Conservation (phyloP, 1,140 invertebrate genomes). For the Drosophila repletoides region DNA sequence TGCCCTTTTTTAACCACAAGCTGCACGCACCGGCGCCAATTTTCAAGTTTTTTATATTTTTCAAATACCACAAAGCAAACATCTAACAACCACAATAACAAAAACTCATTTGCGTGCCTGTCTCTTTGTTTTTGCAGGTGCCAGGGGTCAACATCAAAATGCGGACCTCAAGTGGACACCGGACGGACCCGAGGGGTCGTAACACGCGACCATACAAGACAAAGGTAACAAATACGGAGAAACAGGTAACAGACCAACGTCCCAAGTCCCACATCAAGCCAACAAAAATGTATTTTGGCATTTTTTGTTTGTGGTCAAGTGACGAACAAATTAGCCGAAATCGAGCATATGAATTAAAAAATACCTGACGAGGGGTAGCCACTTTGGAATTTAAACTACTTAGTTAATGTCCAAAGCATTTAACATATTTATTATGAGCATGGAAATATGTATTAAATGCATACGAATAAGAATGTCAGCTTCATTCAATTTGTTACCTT, state of each 20-base stretch:
- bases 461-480: background rate
- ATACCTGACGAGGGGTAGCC: slow-evolving; percentile 40
- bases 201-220: slow-evolving; percentile 20
- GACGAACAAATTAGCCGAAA: slow-evolving; percentile 76
- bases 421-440: slow-evolving; percentile 7
- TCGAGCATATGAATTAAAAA: slow-evolving; percentile 65
- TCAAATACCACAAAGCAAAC: slow-evolving; percentile 15
- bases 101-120: slow-evolving; percentile 39
- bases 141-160: slow-evolving; percentile 25
- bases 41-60: slow-evolving; percentile 11
- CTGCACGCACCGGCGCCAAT: slow-evolving; percentile 61
- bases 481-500: too few species aligned
- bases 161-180: slow-evolving; percentile 7
- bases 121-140: slow-evolving; percentile 41
- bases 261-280: slow-evolving; percentile 12
- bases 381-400: slow-evolving; percentile 23
- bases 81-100: slow-evolving; percentile 12
- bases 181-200: background rate
- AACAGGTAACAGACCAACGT: slow-evolving; percentile 8
- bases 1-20: slow-evolving; percentile 35
- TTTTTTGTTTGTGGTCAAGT: slow-evolving; percentile 61
- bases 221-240: slow-evolving; percentile 18
- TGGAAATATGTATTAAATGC: background rate
- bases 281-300: slow-evolving; percentile 34
- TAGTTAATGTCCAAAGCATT: slow-evolving; percentile 4